phyloP scores from a whole-genome alignment of 2,797 vertebrate genomes.

The Epinephelus coioides region DNA sequence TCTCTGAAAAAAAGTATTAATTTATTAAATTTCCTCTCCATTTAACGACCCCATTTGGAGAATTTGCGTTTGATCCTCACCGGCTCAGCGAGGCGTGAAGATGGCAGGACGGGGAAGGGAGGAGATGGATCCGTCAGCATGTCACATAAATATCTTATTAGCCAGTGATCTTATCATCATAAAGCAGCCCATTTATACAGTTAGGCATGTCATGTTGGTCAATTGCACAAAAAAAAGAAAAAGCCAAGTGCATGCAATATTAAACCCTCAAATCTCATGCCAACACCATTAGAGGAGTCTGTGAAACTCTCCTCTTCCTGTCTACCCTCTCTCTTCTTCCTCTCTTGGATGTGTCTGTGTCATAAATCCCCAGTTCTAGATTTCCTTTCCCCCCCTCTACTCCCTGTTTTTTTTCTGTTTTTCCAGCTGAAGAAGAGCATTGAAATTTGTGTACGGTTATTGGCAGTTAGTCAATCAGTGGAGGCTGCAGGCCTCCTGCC shows the following conservation, averaged over 20 bases:
- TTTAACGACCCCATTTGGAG: constrained; percentile 88
- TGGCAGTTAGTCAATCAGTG: constrained; percentile 43
- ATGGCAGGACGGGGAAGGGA: constrained; percentile 75
- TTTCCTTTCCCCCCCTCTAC: constrained; percentile 3
- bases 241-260: constrained; percentile 86
- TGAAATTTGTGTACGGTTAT: constrained; percentile 45
- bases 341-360: constrained; percentile 67
- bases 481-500: constrained; percentile 16
- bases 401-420: constrained; percentile 16
- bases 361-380: constrained; percentile 58
- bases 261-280: constrained; percentile 84
- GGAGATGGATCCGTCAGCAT: constrained; percentile 90
- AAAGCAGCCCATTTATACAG: constrained; percentile 95
- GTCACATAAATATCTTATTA: constrained; percentile 99
- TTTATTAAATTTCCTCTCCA: constrained; percentile 87
- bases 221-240: constrained; percentile 84
- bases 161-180: constrained; percentile 96
- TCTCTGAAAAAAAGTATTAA: constrained; percentile 70
- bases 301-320: constrained; percentile 68
- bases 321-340: constrained; percentile 43
- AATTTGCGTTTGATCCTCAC: constrained; percentile 87
- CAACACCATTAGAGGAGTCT: constrained; percentile 84
- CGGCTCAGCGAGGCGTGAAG: constrained; percentile 82
- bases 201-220: constrained; percentile 91
- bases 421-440: constrained; percentile 26